Percentiles rank a stretch among this genome's conserved stretches.
These are phyloP conservation scores for Telenomus remus DNA, from an alignment of 1,140 invertebrate genomes.

Conservation along the genomic window DNA sequence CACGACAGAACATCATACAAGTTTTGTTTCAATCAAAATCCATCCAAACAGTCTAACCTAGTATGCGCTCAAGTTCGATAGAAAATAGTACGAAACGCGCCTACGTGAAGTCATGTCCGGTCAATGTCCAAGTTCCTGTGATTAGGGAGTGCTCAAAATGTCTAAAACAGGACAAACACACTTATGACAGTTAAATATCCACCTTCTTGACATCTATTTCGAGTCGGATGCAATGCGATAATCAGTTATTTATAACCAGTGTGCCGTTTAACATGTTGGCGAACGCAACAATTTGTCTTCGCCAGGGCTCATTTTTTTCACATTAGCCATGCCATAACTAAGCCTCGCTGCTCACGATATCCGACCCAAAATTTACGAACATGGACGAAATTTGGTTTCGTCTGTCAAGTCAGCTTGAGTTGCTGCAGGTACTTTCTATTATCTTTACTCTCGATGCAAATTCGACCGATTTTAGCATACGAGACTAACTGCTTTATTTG, in stretches of 20 bases:
- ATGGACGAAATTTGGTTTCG: conserved; percentile 74
- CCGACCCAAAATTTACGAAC: conserved; percentile 28
- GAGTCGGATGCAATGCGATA: conserved; percentile 66
- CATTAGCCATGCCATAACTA: conserved; percentile 35
- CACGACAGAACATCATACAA: conserved; percentile 13
- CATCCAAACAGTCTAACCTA: conserved; percentile 11
- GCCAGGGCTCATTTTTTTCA: conserved; percentile 39
- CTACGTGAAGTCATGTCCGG: not conserved
- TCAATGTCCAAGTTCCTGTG: not conserved
- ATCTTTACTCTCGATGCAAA: no score
- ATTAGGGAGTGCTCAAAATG: conserved; percentile 2
- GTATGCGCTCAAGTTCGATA: conserved; percentile 4
- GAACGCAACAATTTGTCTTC: conserved; percentile 32
- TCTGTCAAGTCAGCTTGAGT: conserved; percentile 67
- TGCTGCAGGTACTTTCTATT: conserved; percentile 66
- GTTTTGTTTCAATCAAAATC: conserved; percentile 8
- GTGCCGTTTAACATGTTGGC: conserved; percentile 61
- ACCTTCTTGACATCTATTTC: conserved; percentile 66
- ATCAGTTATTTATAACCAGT: conserved; percentile 73
- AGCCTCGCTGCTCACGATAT: not conserved
- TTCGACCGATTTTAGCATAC: no score
- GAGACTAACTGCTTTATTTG: no score
- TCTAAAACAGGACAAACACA: conserved; percentile 8
- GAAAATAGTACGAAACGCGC: not conserved
- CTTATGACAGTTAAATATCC: conserved; percentile 54